Conservation (phyloP, 2,113 vertebrate species). For the Ameiurus melas region DNA sequence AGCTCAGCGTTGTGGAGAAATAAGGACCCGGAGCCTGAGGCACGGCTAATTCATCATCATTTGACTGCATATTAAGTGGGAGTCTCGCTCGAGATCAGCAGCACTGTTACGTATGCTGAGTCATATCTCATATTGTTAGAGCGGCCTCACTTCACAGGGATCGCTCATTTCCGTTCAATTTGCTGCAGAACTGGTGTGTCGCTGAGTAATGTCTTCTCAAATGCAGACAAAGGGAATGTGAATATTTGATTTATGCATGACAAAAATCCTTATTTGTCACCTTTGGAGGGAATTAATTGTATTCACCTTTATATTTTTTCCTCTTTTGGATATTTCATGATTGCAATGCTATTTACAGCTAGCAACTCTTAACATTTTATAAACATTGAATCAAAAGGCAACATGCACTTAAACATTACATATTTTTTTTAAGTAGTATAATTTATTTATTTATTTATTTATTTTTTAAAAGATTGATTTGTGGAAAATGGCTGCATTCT, state of each 20-base stretch:
- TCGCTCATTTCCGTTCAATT: constrained; percentile 20
- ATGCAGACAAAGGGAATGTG: constrained; percentile 19
- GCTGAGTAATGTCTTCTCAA: constrained; percentile 1
- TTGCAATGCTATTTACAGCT: background rate
- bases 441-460: too few relatives aligned
- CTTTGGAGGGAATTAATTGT: background rate
- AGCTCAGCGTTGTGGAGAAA: background rate
- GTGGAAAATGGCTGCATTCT: too few relatives aligned
- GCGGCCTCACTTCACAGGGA: background rate
- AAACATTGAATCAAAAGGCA: background rate
- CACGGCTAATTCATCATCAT: constrained; percentile 35
- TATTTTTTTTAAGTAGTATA: background rate
- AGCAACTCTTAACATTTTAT: too few relatives aligned
- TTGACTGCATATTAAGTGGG: constrained; percentile 28
- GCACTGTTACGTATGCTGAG: constrained; percentile 12
- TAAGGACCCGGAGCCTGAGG: background rate
- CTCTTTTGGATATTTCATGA: background rate
- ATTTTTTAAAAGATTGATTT: background rate
- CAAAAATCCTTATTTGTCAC: background rate
- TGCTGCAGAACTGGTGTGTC: constrained; percentile 4
- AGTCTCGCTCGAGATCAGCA: constrained; percentile 12
- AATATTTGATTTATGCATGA: background rate
- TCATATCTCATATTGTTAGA: constrained; percentile 7
- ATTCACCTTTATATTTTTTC: background rate
- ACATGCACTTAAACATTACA: too few relatives aligned